Base-by-base conservation (phyloP, 2,113 vertebrate species). In the Dicrurus megarhynchus region DNA sequence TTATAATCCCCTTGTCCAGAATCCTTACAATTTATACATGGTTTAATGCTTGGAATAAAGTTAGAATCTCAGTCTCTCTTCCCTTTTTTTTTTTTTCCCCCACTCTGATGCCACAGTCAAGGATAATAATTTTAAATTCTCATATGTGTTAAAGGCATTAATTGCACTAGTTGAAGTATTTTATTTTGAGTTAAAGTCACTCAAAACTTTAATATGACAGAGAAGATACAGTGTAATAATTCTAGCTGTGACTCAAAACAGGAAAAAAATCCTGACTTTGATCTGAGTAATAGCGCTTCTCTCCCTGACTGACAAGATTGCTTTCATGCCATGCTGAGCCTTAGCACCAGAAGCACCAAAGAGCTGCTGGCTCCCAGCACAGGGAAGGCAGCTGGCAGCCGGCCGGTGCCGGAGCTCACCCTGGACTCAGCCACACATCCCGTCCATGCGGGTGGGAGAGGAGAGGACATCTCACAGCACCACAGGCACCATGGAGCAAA, bases 1-100 rank as follows among this genome's bases (percentile, higher is more conserved):
- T 86, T 96, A 86, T 96, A 97, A 96, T 96, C 85, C 59, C 35
- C 85, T 96, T 90, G 93, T 96, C 95, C 93, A 88, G 75, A 92
- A 92, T 88, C 68, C 63, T 93, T 88, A 94, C 75, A 88, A 93
- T 94, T 96, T 96, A 93, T 80, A 90, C 75, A 81, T 63, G 37
- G 59, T 95, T 95, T 95, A 96, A 77, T 88, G 55, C 84, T 89
- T 91, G 87, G 67, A 95, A 88, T 93, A 89, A 80, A 96, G 87
- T 95, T 93, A 83, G 53, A 83, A n/a, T 85, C 55, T 85, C 47
- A 73, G 33, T 50, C 32, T 55, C 5, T 73, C 30, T 90, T 13
- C 7, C 6, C 49, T 55, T 27, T 80, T 81, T 84, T n/a, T 20
- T 30, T 84, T n/a, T 20, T 30, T 16, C 0, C 2, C 4, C n/a